Evolutionary conservation across 2,888 invertebrate species (phyloP).

Genomic region (Oscheius sp.): DNA sequence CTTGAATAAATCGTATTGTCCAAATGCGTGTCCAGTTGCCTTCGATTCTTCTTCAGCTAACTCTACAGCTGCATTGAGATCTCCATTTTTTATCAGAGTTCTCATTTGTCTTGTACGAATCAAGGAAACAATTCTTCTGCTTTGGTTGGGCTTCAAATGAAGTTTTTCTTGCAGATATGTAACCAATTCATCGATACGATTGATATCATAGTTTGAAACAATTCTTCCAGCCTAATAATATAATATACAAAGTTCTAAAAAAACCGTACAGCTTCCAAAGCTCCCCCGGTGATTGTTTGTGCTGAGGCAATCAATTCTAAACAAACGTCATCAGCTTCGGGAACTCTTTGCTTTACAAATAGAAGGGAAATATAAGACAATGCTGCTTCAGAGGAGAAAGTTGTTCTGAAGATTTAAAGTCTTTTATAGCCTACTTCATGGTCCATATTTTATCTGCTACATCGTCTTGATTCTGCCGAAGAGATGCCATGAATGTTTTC

Average conservation of each 20-base stretch:
- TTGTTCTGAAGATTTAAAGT: constrained; percentile 1
- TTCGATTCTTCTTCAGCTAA: constrained; percentile 21
- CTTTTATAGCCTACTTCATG: constrained; percentile 4
- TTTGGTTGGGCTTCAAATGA: constrained; percentile 10
- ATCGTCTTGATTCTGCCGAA: neutral
- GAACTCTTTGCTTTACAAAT: neutral
- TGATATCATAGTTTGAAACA: constrained; percentile 1
- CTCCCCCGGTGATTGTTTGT: constrained; percentile 17
- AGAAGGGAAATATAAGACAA: constrained; percentile 19
- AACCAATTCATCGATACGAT: neutral
- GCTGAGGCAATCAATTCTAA: constrained; percentile 13
- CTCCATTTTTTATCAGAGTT: neutral
- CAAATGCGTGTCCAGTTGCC: constrained; percentile 20
- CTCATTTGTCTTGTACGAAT: constrained; percentile 15
- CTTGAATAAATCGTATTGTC: constrained; percentile 23
- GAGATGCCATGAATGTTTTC: constrained; percentile 2
- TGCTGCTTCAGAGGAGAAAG: constrained; percentile 8
- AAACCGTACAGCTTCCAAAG: constrained; percentile 19
- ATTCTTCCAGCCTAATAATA: constrained; percentile 20
- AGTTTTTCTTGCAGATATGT: constrained; percentile 18
- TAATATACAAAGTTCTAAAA: neutral
- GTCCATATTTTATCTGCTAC: constrained; percentile 14
- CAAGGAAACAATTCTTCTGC: constrained; percentile 7
- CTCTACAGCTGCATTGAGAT: constrained; percentile 13
- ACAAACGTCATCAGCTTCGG: constrained; percentile 7